A percentile compares a stretch with the other conserved stretches of the same genome.
Conservation (phyloP, 1,140 invertebrate genomes). For the Adoxophyes honmai region DNA sequence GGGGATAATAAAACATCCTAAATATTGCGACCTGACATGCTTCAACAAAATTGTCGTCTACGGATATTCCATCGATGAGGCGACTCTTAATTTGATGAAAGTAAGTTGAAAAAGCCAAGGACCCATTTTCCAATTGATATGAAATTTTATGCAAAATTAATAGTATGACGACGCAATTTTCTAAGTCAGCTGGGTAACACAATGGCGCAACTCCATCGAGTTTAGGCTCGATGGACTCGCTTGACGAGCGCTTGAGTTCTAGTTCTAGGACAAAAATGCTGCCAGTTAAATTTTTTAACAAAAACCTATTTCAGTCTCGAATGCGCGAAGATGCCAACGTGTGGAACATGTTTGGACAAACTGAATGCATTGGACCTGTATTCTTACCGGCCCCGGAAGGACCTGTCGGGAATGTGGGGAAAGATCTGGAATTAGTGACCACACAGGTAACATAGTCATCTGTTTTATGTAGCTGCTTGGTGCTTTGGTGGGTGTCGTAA, state of each 20-base stretch:
- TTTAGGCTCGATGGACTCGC: no score
- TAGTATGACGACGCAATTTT: no score
- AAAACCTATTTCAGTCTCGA: not conserved
- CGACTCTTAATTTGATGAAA: slow-evolving; percentile 17
- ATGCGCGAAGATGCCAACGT: slow-evolving; percentile 24
- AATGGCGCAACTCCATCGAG: no score
- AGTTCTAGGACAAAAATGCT: no score
- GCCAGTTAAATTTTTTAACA: not conserved
- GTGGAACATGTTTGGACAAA: slow-evolving; percentile 43
- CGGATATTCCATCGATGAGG: slow-evolving; percentile 19
- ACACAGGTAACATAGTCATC: not conserved
- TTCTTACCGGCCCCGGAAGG: slow-evolving; percentile 21
- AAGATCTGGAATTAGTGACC: not conserved
- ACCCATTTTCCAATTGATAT: no score
- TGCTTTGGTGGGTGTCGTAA: no score
- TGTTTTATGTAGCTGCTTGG: no score
- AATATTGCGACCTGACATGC: slow-evolving; percentile 28
- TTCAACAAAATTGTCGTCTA: slow-evolving; percentile 19
- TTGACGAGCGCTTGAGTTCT: no score
- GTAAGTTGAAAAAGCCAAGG: no score
- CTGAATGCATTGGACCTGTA: slow-evolving; percentile 42
- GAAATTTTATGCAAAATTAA: no score
- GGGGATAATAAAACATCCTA: not conserved
- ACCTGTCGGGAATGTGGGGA: slow-evolving; percentile 24
- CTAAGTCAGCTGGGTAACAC: no score